A percentile compares a stretch with the other conserved stretches of the same genome.
These are phyloP conservation scores for Fregetta grallaria DNA, from an alignment of 2,113 vertebrate species.

Conservation along the genomic window DNA sequence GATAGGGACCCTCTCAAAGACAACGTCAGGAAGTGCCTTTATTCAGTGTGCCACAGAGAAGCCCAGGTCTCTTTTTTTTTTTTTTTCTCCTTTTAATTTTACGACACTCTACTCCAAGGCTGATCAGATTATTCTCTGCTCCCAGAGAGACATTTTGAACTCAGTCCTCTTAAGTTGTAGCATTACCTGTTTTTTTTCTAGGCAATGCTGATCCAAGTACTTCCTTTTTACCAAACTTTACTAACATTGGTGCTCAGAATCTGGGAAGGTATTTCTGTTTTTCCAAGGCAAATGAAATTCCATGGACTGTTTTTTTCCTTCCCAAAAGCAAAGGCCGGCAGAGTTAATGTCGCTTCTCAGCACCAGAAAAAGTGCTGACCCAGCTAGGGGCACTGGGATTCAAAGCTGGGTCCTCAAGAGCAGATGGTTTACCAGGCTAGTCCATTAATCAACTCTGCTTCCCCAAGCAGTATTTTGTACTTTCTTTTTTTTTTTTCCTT, in stretches of 20 bases:
- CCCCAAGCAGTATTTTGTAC: slow-evolving; percentile 5
- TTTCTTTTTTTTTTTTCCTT: background rate
- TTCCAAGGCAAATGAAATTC: slow-evolving; percentile 65
- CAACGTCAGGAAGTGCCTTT: background rate
- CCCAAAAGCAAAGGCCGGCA: slow-evolving; percentile 41
- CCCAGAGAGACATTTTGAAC: background rate
- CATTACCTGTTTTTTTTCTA: background rate
- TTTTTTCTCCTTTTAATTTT: slow-evolving; percentile 1
- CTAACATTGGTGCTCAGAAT: background rate
- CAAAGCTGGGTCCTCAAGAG: slow-evolving; percentile 55
- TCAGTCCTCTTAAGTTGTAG: background rate
- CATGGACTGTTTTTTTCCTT: slow-evolving; percentile 65
- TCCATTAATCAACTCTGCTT: slow-evolving; percentile 73
- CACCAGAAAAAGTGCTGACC: slow-evolving; percentile 74
- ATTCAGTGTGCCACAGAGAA: background rate
- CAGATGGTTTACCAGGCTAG: slow-evolving; percentile 63
- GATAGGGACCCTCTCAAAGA: background rate
- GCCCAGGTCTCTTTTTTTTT: background rate
- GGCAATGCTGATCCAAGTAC: background rate
- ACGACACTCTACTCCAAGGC: background rate
- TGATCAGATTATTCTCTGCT: background rate
- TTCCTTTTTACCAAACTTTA: background rate
- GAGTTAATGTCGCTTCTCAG: slow-evolving; percentile 70
- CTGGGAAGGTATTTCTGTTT: background rate
- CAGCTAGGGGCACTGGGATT: slow-evolving; percentile 70